Evolutionary conservation across 1,140 invertebrate genomes (phyloP).

Genomic region (Drosophila oshimai): DNA sequence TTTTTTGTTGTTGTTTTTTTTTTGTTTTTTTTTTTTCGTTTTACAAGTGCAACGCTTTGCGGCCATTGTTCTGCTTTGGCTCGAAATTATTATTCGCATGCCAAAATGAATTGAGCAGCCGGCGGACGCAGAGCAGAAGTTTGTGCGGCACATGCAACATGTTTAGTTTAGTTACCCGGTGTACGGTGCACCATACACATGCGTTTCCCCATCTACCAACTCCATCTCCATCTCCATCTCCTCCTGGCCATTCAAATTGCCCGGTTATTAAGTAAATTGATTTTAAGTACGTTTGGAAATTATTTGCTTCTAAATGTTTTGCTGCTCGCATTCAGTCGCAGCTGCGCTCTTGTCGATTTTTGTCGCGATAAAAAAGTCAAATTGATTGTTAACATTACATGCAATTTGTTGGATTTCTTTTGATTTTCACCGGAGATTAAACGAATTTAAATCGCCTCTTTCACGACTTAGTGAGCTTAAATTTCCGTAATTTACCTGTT

Average conservation of each 20-base stretch:
- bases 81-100: slow-evolving; percentile 79
- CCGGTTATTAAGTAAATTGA: slow-evolving; percentile 82
- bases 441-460: neutral
- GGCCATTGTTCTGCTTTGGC: slow-evolving; percentile 78
- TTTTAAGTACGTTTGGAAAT: slow-evolving; percentile 81
- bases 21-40: slow-evolving; percentile 33
- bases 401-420: slow-evolving; percentile 55
- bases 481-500: neutral
- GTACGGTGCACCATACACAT: too few species aligned
- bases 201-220: slow-evolving; percentile 3
- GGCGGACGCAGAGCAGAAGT: slow-evolving; percentile 25
- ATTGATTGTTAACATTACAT: slow-evolving; percentile 72
- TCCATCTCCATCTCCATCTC: neutral
- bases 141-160: slow-evolving; percentile 69
- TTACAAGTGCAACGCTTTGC: slow-evolving; percentile 54
- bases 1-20: slow-evolving; percentile 27
- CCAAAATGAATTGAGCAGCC: slow-evolving; percentile 76
- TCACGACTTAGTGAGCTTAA: neutral
- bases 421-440: slow-evolving; percentile 58
- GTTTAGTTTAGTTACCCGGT: slow-evolving; percentile 56
- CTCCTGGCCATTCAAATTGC: slow-evolving; percentile 58
- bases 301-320: slow-evolving; percentile 80
- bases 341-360: slow-evolving; percentile 19
- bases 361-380: slow-evolving; percentile 37
- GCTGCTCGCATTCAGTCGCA: slow-evolving; percentile 42